phyloP scores from a whole-genome alignment of 2,888 invertebrate genomes.

The Acheta domesticus region DNA sequence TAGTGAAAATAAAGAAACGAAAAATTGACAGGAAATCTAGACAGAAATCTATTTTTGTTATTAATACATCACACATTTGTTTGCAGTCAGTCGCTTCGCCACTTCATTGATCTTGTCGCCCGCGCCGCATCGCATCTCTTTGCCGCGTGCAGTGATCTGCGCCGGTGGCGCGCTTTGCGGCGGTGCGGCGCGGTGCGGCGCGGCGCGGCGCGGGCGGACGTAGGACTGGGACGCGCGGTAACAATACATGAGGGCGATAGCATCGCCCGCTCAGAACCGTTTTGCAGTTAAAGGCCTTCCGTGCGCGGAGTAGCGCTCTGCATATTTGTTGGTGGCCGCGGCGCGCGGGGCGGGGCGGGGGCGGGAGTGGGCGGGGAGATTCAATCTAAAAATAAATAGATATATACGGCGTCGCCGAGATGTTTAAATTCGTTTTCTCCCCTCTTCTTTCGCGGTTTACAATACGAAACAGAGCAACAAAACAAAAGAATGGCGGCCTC shows the following conservation, averaged over 20 bases:
- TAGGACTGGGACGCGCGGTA: too few species aligned
- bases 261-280: constrained; percentile 7
- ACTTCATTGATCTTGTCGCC: too few species aligned
- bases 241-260: background rate
- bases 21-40: too few species aligned
- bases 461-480: background rate
- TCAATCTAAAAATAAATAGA: constrained; percentile 18
- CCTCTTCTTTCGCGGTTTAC: background rate
- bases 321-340: background rate
- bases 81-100: too few species aligned
- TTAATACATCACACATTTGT: too few species aligned
- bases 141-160: too few species aligned
- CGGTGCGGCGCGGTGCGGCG: too few species aligned
- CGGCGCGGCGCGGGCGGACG: background rate
- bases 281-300: constrained; percentile 11
- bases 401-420: constrained; percentile 6
- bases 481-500: background rate
- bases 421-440: background rate
- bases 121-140: too few species aligned
- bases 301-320: background rate
- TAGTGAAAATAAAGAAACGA: too few species aligned
- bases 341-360: background rate
- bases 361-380: background rate
- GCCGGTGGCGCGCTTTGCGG: too few species aligned
- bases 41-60: too few species aligned